These are phyloP conservation scores for Synanthedon myopaeformis DNA, from an alignment of 2,888 invertebrate genomes.

Conservation along the genomic window DNA sequence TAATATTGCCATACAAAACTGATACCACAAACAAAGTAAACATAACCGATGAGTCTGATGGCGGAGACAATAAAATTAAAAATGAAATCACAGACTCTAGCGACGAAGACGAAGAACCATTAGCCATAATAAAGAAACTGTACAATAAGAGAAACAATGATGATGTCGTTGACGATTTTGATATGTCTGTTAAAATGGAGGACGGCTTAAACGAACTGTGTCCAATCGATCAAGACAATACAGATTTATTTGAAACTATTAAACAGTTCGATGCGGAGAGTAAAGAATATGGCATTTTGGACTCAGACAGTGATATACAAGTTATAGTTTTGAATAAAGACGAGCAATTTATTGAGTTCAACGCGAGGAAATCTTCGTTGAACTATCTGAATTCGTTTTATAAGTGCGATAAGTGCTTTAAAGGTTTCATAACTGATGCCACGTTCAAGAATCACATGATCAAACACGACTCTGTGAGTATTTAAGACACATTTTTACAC, in stretches of 20 bases:
- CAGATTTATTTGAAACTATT: background rate
- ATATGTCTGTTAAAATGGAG: background rate
- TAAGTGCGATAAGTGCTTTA: conserved; percentile 45
- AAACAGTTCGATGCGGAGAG: background rate
- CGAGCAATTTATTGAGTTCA: conserved; percentile 37
- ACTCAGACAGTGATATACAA: background rate
- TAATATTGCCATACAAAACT: background rate
- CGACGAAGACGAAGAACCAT: background rate
- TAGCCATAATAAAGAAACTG: background rate
- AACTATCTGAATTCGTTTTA: conserved; percentile 43
- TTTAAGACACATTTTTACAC: background rate
- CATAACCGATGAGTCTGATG: background rate
- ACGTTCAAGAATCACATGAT: conserved; percentile 48
- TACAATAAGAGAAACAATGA: background rate
- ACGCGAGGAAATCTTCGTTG: conserved; percentile 22
- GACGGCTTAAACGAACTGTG: background rate
- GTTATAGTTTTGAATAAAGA: conserved; percentile 22
- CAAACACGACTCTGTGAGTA: conserved; percentile 39
- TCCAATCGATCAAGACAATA: background rate
- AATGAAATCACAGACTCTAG: background rate
- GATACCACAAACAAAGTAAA: background rate
- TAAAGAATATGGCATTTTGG: background rate
- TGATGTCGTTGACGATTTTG: background rate
- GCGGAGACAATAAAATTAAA: background rate
- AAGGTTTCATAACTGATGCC: conserved; percentile 39